These are phyloP conservation scores for Porites divaricata DNA, from an alignment of 92 coral and sea anemone genomes.

Conservation along the genomic window DNA sequence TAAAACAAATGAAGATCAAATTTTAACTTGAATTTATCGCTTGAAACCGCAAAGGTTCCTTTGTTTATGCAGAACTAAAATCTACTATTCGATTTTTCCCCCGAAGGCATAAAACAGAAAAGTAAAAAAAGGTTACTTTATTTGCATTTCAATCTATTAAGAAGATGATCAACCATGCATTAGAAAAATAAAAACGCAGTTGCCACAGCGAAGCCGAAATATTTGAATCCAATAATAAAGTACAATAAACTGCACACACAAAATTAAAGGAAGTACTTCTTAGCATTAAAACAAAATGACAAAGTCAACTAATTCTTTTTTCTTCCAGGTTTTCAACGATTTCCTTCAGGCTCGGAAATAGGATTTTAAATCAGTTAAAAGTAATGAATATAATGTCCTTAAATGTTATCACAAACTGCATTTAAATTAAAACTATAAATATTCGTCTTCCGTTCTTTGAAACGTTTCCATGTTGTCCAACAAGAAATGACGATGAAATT, in stretches of 20 bases:
- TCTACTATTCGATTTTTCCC: constrained; percentile 1
- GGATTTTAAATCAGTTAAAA: constrained; percentile 17
- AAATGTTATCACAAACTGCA: constrained; percentile 41
- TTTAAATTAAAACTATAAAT: constrained; percentile 27
- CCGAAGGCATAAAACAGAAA: constrained; percentile 1
- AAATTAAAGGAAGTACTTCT: background rate
- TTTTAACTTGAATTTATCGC: constrained; percentile 1
- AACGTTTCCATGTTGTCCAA: constrained; percentile 2
- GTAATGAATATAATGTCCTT: constrained; percentile 1
- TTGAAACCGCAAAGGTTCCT: background rate
- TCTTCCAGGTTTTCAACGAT: background rate
- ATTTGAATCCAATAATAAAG: background rate
- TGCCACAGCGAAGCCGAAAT: background rate
- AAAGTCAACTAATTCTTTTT: background rate
- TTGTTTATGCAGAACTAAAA: background rate
- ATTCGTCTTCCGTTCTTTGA: background rate
- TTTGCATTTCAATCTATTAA: constrained; percentile 15
- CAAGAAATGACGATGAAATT: background rate
- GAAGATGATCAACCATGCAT: background rate
- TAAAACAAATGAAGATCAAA: constrained; percentile 14
- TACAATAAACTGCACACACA: background rate
- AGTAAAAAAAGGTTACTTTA: background rate
- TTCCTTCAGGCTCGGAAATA: constrained; percentile 26
- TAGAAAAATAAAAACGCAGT: background rate
- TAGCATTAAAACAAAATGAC: background rate